These are phyloP conservation scores for Bombus pascuorum DNA, from an alignment of 1,140 invertebrate species.

Conservation along the genomic window DNA sequence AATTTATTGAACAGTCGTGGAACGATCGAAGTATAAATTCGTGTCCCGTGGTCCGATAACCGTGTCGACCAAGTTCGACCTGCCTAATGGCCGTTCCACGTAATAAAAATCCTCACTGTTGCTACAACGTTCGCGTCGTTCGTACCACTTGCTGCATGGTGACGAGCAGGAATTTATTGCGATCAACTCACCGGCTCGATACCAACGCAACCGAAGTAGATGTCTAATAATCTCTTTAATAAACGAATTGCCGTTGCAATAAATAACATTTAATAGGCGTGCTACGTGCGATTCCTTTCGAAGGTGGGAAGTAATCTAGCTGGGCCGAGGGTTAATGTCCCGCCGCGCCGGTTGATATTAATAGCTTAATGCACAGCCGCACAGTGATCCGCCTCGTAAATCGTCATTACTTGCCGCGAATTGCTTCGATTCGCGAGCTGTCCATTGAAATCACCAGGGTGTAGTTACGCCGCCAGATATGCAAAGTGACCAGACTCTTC, in stretches of 20 bases:
- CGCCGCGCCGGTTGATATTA: conserved; percentile 23
- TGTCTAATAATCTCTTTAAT: conserved; percentile 33
- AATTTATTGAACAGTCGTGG: conserved; percentile 5
- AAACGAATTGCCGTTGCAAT: conserved; percentile 7
- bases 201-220: not conserved
- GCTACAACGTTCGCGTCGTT: not conserved
- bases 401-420: conserved; percentile 39
- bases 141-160: not conserved
- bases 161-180: conserved; percentile 19
- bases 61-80: not conserved
- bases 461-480: conserved; percentile 24
- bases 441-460: conserved; percentile 2
- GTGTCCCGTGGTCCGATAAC: not conserved
- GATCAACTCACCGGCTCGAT: not conserved
- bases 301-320: not conserved
- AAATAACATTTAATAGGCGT: conserved; percentile 38
- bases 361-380: conserved; percentile 32
- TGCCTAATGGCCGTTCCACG: not conserved
- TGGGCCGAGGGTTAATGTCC: not conserved
- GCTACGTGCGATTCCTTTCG: not conserved
- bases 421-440: conserved; percentile 25
- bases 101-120: conserved; percentile 2
- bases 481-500: conserved; percentile 22
- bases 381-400: conserved; percentile 26
- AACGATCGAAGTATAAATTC: not conserved